Evolutionary conservation across 2,888 invertebrate species (phyloP).

Genomic region (Parnassius orleans): DNA sequence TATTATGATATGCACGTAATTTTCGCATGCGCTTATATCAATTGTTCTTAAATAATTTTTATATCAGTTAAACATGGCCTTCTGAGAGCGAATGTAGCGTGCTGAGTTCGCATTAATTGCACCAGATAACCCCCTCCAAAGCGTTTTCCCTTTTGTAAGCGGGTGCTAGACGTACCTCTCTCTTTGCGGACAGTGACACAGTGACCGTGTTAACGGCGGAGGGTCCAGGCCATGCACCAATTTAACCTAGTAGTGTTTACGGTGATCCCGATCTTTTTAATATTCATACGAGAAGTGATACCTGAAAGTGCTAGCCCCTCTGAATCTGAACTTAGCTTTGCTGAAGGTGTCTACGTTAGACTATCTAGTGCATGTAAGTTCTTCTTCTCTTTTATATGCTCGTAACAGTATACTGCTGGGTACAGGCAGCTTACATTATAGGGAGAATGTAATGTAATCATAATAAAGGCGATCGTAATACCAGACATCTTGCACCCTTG

Average conservation of each 20-base stretch:
- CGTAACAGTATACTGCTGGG: no score
- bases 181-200: slow-evolving; percentile 71
- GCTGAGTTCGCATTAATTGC: slow-evolving; percentile 47
- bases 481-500: no score
- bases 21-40: slow-evolving; percentile 13
- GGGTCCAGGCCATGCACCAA: slow-evolving; percentile 65
- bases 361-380: slow-evolving; percentile 74
- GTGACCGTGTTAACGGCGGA: slow-evolving; percentile 69
- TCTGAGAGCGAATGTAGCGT: slow-evolving; percentile 35
- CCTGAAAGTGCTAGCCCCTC: slow-evolving; percentile 34
- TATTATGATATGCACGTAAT: no score
- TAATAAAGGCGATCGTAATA: no score
- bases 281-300: slow-evolving; percentile 33
- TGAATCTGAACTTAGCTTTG: slow-evolving; percentile 57
- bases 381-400: slow-evolving; percentile 2
- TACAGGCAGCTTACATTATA: no score
- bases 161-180: slow-evolving; percentile 59
- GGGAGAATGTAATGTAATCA: no score
- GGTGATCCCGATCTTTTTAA: slow-evolving; percentile 44
- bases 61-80: slow-evolving; percentile 42
- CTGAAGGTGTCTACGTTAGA: slow-evolving; percentile 65
- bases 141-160: slow-evolving; percentile 41
- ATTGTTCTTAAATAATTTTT: slow-evolving; percentile 9
- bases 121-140: slow-evolving; percentile 67
- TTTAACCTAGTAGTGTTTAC: slow-evolving; percentile 46